Percentiles rank a stretch among this genome's conserved stretches.
These are phyloP conservation scores for Chelon labrosus DNA, from an alignment of 2,797 vertebrate genomes.

Conservation along the genomic window DNA sequence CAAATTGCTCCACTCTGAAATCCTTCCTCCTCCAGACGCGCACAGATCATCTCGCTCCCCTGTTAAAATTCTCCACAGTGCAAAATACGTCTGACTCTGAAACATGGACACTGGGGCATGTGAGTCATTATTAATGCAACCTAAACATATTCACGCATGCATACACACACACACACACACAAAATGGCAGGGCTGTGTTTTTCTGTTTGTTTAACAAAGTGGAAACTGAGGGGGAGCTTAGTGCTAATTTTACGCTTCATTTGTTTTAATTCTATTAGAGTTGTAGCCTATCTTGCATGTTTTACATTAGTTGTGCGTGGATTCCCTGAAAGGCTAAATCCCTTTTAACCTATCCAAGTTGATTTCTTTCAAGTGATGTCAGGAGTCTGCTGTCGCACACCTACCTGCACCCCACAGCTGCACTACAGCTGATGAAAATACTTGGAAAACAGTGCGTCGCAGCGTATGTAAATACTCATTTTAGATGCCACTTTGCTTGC, in stretches of 20 bases:
- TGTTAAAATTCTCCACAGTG: slow-evolving; percentile 23
- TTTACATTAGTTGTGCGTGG: slow-evolving; percentile 57
- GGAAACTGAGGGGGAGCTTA: slow-evolving; percentile 61
- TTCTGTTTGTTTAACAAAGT: slow-evolving; percentile 44
- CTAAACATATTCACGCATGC: not conserved
- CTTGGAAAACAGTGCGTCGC: not conserved
- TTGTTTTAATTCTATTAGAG: slow-evolving; percentile 71
- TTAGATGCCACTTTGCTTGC: slow-evolving; percentile 11
- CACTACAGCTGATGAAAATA: not conserved
- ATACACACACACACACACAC: not conserved
- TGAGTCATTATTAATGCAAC: slow-evolving; percentile 17
- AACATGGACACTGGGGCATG: not conserved
- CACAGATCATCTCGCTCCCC: slow-evolving; percentile 51
- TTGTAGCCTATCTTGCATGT: slow-evolving; percentile 52
- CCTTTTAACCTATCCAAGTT: slow-evolving; percentile 58
- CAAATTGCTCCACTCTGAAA: slow-evolving; percentile 77
- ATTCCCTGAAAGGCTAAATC: slow-evolving; percentile 64
- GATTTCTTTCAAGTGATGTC: slow-evolving; percentile 10
- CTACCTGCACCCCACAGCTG: slow-evolving; percentile 41
- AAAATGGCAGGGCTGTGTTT: not conserved
- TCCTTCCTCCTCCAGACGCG: slow-evolving; percentile 54
- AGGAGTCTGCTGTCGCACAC: slow-evolving; percentile 26
- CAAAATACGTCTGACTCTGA: slow-evolving; percentile 7
- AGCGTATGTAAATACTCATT: slow-evolving; percentile 26
- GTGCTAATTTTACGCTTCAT: slow-evolving; percentile 69